Evolutionary conservation across 2,888 invertebrate species (phyloP), one percentile per base, ranked within the genome.

Genomic region (Bedellia somnulentella): DNA sequence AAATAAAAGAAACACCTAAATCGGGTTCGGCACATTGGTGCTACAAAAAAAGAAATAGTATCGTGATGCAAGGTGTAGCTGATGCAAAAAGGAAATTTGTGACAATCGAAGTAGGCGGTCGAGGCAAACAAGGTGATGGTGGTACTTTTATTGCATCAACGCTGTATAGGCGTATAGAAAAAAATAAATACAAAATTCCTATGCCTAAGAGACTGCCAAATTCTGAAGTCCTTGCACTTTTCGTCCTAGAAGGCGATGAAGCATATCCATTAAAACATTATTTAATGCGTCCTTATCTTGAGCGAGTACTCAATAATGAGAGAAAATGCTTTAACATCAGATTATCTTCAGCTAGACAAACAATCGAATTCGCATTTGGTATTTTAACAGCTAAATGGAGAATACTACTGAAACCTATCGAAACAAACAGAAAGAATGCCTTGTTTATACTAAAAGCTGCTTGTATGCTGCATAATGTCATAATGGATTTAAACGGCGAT

Each of bases 181-280:
- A 28, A 10, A 13, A 28, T 18, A 10, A 14, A 28, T 28, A 18
- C 14, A 28, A 28, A 8, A n/a, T 28, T 10, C 27, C 27, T 18
- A 17, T 21, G 15, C 30, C 28, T 17, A 24, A 31, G 16, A 18
- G 5, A 24, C 27, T 39, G 29, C 35, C 37, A 27, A 35, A 35
- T 3, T 37, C 36, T 28, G 33, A 36, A 32, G 13, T 34, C 3
- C 12, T 15, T 9, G 12, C 29, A 10, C 35, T 34, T 23, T 10
- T 27, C 17, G 34, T 35, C 4, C n/a, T 34, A 27, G n/a, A 35
- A 15, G 37, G 34, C 11, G 36, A 42, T 29, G 40, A 42, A 38
- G 40, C 37, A 15, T 42, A 36, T 32, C 38, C 42, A 16, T 35
- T 42, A 5, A 36, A 39, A 36, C 24, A 14, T 8, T 34, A 40